A percentile compares a stretch with the other conserved stretches of the same genome.
phyloP scores from a whole-genome alignment of 2,113 vertebrate species.

The Sardina pilchardus region DNA sequence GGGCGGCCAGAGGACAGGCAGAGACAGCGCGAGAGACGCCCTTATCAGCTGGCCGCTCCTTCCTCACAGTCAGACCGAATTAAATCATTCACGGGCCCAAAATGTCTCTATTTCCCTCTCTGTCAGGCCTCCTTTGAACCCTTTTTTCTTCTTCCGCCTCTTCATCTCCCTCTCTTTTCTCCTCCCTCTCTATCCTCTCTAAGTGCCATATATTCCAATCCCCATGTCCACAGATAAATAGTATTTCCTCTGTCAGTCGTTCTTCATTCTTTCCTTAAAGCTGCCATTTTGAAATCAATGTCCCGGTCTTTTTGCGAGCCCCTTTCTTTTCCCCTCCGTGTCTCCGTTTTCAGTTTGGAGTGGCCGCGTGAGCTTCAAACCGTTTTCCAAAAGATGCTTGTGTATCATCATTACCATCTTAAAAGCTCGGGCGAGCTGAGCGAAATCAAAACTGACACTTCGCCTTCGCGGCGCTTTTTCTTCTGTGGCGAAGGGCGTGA shows the following conservation, averaged over 20 bases:
- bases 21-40: conserved; percentile 31
- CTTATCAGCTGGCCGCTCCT: conserved; percentile 49
- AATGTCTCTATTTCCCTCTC: not conserved
- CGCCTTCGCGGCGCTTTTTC: not conserved
- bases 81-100: conserved; percentile 48
- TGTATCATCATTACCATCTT: conserved; percentile 12
- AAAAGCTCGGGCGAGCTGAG: not conserved
- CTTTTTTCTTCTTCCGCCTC: conserved; percentile 35
- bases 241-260: not conserved
- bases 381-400: not conserved
- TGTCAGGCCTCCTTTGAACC: not conserved
- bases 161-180: conserved; percentile 31
- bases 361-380: not conserved
- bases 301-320: conserved; percentile 9
- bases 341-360: not conserved
- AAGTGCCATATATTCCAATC: not conserved
- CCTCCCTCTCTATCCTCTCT: not conserved
- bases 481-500: not conserved
- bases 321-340: not conserved
- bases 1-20: conserved; percentile 34
- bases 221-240: not conserved
- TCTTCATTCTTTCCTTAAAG: not conserved
- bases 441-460: not conserved
- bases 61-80: conserved; percentile 53
- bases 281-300: not conserved